Conservation (phyloP, 2,888 invertebrate genomes). For the Azorinus chamasolen region DNA sequence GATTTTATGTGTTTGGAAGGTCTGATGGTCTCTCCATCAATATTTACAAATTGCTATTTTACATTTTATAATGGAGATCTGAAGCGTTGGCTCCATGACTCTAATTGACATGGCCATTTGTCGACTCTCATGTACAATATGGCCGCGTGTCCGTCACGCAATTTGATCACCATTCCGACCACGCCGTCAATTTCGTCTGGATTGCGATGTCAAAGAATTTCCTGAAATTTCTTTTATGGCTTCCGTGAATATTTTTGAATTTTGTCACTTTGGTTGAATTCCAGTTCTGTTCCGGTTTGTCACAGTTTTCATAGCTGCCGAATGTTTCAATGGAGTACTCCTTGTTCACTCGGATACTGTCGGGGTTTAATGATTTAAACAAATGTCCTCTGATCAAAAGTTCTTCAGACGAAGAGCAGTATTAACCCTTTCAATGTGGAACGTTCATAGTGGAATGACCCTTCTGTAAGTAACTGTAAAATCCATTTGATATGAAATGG, state of each 20-base stretch:
- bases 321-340: background rate
- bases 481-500: too few relatives aligned
- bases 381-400: constrained; percentile 49
- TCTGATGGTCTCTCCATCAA: too few relatives aligned
- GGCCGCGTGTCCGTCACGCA: constrained; percentile 35
- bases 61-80: too few relatives aligned
- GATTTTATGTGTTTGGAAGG: too few relatives aligned
- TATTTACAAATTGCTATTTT: too few relatives aligned
- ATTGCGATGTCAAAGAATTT: constrained; percentile 35
- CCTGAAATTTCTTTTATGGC: constrained; percentile 24
- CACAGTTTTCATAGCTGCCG: background rate
- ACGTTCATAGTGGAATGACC: too few relatives aligned
- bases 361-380: constrained; percentile 51
- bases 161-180: constrained; percentile 11
- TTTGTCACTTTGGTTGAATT: constrained; percentile 31
- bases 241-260: constrained; percentile 9
- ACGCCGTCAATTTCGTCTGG: constrained; percentile 18
- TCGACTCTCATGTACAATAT: constrained; percentile 17
- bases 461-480: too few relatives aligned
- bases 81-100: too few relatives aligned
- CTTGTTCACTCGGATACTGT: background rate
- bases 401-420: constrained; percentile 14
- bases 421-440: too few relatives aligned
- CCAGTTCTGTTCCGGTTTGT: constrained; percentile 5
- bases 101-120: too few relatives aligned